These are phyloP conservation scores for Drosophila birchii DNA, from an alignment of 2,888 invertebrate genomes.

Conservation along the genomic window DNA sequence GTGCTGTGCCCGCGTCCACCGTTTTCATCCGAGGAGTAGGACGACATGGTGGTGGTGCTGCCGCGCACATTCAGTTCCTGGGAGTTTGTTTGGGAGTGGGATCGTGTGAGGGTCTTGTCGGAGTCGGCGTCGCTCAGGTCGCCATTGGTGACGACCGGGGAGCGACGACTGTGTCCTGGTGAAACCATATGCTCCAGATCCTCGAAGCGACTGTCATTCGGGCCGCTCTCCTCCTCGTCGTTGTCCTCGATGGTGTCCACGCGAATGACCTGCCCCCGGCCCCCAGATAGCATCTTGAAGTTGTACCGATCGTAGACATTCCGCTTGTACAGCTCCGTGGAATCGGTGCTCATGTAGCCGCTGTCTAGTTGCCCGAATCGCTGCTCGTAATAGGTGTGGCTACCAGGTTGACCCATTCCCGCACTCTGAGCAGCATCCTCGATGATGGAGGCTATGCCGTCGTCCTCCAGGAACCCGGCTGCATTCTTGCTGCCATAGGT, in stretches of 20 bases:
- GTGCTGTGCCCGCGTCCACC: constrained; percentile 88
- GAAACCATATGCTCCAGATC: constrained; percentile 80
- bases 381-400: constrained; percentile 82
- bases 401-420: constrained; percentile 72
- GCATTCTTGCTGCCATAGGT: constrained; percentile 76
- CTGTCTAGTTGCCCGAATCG: constrained; percentile 88
- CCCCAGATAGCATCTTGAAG: constrained; percentile 80
- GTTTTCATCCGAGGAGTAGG: constrained; percentile 86
- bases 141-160: constrained; percentile 45
- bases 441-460: constrained; percentile 83
- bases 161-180: constrained; percentile 49
- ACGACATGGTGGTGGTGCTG: constrained; percentile 65
- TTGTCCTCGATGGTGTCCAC: constrained; percentile 84
- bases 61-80: constrained; percentile 58
- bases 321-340: constrained; percentile 87
- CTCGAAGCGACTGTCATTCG: constrained; percentile 63
- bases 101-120: constrained; percentile 78
- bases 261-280: constrained; percentile 79
- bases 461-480: constrained; percentile 80
- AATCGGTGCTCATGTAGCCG: constrained; percentile 94
- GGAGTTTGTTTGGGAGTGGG: constrained; percentile 54
- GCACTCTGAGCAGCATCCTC: constrained; percentile 75
- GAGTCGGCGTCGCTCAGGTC: constrained; percentile 78
- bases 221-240: constrained; percentile 56
- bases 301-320: constrained; percentile 84